A percentile compares a stretch with the other conserved stretches of the same genome.
These are phyloP conservation scores for Picus viridis DNA, from an alignment of 2,797 vertebrate species.

Conservation along the genomic window DNA sequence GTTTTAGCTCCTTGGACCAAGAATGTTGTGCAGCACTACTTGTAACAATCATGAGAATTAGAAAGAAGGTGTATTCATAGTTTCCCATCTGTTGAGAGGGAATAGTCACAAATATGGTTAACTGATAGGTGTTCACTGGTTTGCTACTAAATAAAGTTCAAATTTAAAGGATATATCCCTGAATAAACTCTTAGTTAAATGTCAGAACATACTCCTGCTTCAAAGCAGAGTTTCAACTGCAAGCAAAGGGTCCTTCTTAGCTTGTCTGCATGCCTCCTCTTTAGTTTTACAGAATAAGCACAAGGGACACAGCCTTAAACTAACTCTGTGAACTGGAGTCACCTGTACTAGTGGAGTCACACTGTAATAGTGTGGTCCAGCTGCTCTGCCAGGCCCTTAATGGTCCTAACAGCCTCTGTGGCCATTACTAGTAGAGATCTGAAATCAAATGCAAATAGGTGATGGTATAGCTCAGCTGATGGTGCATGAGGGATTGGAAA, in stretches of 20 bases:
- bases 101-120: not conserved
- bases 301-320: conserved; percentile 55
- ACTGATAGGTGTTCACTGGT: not conserved
- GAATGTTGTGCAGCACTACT: not conserved
- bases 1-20: not conserved
- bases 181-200: conserved; percentile 45
- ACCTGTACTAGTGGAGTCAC: no score
- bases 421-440: not conserved
- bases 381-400: not conserved
- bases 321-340: conserved; percentile 36
- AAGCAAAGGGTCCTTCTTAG: conserved; percentile 42
- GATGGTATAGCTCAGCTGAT: not conserved
- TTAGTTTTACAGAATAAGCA: conserved; percentile 66
- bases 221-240: conserved; percentile 46
- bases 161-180: not conserved
- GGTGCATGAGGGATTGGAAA: not conserved
- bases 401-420: not conserved
- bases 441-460: not conserved
- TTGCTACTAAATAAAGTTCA: conserved; percentile 17
- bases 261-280: not conserved
- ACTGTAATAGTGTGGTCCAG: not conserved
- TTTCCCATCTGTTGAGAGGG: not conserved
- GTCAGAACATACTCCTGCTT: conserved; percentile 50
- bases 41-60: not conserved
- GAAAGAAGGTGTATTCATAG: not conserved